phyloP scores from a whole-genome alignment of 2,888 invertebrate genomes.

The Macaria liturata region DNA sequence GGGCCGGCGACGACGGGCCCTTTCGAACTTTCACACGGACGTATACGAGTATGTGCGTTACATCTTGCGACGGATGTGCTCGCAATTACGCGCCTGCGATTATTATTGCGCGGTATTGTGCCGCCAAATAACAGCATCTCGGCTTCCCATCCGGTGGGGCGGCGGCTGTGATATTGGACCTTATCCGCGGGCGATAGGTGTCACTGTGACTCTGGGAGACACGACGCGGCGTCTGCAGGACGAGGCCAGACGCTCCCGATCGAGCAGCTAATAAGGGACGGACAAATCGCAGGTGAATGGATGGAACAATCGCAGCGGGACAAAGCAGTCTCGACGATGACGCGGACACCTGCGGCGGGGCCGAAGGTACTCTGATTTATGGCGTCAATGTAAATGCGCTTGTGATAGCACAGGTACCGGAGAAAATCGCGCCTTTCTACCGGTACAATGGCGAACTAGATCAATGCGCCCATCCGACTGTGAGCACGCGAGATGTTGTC shows the following conservation, averaged over 20 bases:
- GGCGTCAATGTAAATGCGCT: slow-evolving; percentile 52
- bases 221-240: slow-evolving; percentile 47
- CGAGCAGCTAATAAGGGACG: slow-evolving; percentile 60
- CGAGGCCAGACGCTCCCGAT: slow-evolving; percentile 44
- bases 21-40: slow-evolving; percentile 77
- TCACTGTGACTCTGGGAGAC: slow-evolving; percentile 21
- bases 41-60: slow-evolving; percentile 51
- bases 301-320: slow-evolving; percentile 49
- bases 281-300: slow-evolving; percentile 67
- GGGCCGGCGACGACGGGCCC: slow-evolving; percentile 51
- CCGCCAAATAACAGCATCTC: slow-evolving; percentile 78
- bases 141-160: slow-evolving; percentile 73
- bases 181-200: slow-evolving; percentile 39
- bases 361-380: slow-evolving; percentile 66
- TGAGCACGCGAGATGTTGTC: slow-evolving; percentile 54
- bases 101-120: slow-evolving; percentile 79
- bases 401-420: slow-evolving; percentile 52
- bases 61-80: slow-evolving; percentile 73
- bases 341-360: slow-evolving; percentile 64
- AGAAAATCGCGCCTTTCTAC: slow-evolving; percentile 69
- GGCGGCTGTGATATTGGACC: slow-evolving; percentile 35
- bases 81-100: slow-evolving; percentile 77
- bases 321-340: slow-evolving; percentile 54
- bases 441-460: slow-evolving; percentile 55
- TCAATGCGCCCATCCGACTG: slow-evolving; percentile 56